phyloP scores from a whole-genome alignment of 2,113 vertebrate species.

The Notiomystis cincta region DNA sequence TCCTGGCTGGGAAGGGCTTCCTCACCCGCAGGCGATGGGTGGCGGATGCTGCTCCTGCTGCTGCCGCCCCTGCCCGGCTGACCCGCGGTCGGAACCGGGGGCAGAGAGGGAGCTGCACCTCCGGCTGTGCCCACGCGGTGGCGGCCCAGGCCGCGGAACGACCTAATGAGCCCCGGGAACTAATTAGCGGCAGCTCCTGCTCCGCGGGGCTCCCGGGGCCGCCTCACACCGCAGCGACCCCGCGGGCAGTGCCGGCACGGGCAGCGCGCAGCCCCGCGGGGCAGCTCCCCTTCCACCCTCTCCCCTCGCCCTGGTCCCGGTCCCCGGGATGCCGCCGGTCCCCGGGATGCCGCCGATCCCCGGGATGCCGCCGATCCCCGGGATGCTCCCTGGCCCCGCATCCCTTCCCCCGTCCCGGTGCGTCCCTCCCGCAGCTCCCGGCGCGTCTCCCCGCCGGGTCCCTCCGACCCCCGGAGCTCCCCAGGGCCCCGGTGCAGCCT shows the following conservation, averaged over 20 bases:
- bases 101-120: background rate
- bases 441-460: background rate
- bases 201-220: background rate
- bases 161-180: background rate
- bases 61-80: fast-evolving
- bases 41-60: background rate
- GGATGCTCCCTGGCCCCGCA: background rate
- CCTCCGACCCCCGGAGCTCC: too few relatives aligned
- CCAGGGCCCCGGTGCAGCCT: too few relatives aligned
- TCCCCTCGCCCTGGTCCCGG: background rate
- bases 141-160: constrained; percentile 9
- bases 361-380: background rate
- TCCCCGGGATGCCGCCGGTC: too few relatives aligned
- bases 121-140: background rate
- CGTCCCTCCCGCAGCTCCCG: background rate
- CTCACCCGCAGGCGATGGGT: fast-evolving
- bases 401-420: background rate
- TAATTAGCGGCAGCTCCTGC: background rate
- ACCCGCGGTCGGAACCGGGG: background rate
- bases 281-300: background rate
- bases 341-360: background rate
- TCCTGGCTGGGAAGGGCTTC: background rate
- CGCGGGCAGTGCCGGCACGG: too few relatives aligned
- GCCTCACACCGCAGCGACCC: fast-evolving
- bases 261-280: background rate